These are phyloP conservation scores for Pygoscelis antarcticus DNA, from an alignment of 2,113 vertebrate genomes.

Conservation along the genomic window DNA sequence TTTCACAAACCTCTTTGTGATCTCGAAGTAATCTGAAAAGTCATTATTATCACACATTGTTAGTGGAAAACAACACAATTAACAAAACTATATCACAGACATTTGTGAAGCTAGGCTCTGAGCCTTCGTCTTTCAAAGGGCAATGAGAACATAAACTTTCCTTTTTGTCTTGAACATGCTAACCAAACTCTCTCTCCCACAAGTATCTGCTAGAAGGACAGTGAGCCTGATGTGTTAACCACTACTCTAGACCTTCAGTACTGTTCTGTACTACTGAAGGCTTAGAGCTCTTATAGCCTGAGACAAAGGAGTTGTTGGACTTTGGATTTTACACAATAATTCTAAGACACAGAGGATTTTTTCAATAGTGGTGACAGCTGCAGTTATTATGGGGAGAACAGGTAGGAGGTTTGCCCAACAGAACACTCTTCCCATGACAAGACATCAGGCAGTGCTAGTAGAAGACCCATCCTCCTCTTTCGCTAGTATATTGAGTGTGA, in stretches of 20 bases:
- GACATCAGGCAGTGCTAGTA: not conserved
- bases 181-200: not conserved
- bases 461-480: not conserved
- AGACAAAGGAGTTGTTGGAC: not conserved
- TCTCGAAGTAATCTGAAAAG: conserved; percentile 80
- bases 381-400: not conserved
- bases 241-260: not conserved
- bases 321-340: not conserved
- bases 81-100: rapidly evolving
- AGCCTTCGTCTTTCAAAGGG: not conserved
- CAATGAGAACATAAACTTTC: rapidly evolving
- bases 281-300: not conserved
- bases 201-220: not conserved
- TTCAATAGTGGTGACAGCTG: not conserved
- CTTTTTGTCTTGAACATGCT: not conserved
- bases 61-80: not conserved
- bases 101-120: not conserved
- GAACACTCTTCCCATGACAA: not conserved
- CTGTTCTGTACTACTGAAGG: not conserved
- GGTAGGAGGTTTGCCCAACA: not conserved
- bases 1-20: conserved; percentile 83
- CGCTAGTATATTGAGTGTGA: rapidly evolving
- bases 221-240: not conserved
- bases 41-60: not conserved
- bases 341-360: not conserved